Evolutionary conservation across 2,113 vertebrate species (phyloP).

Genomic region (Dryoscopus gambensis): DNA sequence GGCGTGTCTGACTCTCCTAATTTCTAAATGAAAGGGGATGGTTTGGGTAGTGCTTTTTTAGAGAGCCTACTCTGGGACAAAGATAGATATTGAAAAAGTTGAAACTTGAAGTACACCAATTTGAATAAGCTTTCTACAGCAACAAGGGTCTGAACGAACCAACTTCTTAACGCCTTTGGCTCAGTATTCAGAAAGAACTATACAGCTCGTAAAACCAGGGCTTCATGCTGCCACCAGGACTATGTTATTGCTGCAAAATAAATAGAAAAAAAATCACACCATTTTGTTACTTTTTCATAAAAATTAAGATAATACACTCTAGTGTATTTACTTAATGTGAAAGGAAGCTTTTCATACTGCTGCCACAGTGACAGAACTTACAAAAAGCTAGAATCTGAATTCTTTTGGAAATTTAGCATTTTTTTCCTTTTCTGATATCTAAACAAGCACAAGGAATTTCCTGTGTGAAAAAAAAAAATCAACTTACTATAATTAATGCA

Average conservation of each 20-base stretch:
- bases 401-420: not conserved
- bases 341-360: not conserved
- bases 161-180: not conserved
- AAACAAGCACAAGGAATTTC: not conserved
- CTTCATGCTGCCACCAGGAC: not conserved
- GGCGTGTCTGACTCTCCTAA: not conserved
- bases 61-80: not conserved
- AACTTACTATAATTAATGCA: not conserved
- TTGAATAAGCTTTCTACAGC: not conserved
- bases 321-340: not conserved
- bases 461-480: not conserved
- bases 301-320: not conserved
- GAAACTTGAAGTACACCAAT: not conserved
- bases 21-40: not conserved
- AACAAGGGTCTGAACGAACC: not conserved
- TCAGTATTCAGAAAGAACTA: not conserved
- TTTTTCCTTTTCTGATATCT: not conserved
- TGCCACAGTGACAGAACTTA: not conserved
- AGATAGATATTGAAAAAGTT: fast-evolving
- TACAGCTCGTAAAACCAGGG: not conserved
- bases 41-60: not conserved
- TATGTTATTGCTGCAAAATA: not conserved
- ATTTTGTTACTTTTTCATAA: not conserved
- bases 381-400: not conserved
- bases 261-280: not conserved